Evolutionary conservation across 2,797 vertebrate genomes (phyloP), one percentile per base, ranked within the genome.

Genomic region (Phoeniculus purpureus): DNA sequence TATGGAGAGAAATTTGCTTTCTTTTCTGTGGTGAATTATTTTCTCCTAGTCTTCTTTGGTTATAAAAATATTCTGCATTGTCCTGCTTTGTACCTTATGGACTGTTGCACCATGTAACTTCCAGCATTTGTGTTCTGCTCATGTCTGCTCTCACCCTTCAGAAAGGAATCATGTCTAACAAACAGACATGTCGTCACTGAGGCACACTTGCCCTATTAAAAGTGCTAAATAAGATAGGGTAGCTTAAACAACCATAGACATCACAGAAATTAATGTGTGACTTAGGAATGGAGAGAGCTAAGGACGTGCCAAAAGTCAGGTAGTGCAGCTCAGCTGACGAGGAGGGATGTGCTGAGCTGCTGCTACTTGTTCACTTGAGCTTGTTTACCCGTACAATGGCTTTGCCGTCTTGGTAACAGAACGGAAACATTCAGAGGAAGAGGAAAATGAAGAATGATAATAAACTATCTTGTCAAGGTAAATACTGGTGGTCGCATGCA

Each of bases 381-480:
- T 62, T 94, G 73, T 94, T 94, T 93, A 76, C 74, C 43, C 73
- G 12, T 50, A 81, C 77, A 84, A 80, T 61, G 77, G 64, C 34
- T 90, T 31, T 66, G 74, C 85, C 18, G 1, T 79, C 89, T 86
- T 77, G 77, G 56, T 37, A 75, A 84, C 83, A 89, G 87, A 88
- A 74, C 25, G 54, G 94, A 95, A 96, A 70, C 12, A 4, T 85
- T 76, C 50, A 89, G 55, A 94, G 95, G 95, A 95, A 94, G 84
- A 75, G 70, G 43, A 74, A 67, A 89, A 92, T 75, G 32, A 85
- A 52, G 90, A 93, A 95, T 6, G 90, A 87, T 67, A 95, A 92
- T 85, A 94, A 96, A 96, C 94, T 91, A 72, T 93, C 93, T 90
- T 92, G 87, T 89, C 83, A 77, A 92, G 84, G 88, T 91, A 95